Percentiles rank a stretch among this genome's conserved stretches.
Conservation (phyloP, 2,888 invertebrate genomes). For the Leuctra nigra region DNA sequence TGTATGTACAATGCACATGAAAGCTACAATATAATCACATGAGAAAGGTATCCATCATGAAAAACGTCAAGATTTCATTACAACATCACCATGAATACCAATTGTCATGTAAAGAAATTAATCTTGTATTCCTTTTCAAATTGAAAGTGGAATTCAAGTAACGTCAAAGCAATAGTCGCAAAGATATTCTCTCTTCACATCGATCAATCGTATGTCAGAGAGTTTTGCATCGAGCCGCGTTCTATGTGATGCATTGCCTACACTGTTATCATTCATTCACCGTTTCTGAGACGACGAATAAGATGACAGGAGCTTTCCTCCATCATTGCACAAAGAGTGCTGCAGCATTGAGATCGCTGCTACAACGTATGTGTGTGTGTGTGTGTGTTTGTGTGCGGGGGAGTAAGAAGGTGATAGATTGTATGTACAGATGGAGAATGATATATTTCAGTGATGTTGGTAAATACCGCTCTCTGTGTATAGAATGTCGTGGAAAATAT, state of each 20-base stretch:
- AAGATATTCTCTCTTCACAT: no score
- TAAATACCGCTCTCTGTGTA: no score
- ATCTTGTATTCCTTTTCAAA: constrained; percentile 18
- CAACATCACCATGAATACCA: constrained; percentile 8
- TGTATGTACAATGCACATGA: not conserved
- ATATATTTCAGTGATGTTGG: no score
- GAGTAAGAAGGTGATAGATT: no score
- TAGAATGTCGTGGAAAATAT: no score
- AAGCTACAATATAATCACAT: constrained; percentile 4
- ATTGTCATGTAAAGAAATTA: constrained; percentile 17
- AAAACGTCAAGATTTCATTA: constrained; percentile 6
- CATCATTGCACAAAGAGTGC: no score
- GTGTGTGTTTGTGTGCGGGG: no score
- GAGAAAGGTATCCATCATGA: constrained; percentile 13
- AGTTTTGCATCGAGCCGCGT: not conserved
- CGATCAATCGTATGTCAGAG: constrained; percentile 11
- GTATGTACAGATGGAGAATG: no score
- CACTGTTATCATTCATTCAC: constrained; percentile 12
- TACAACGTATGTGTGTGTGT: no score
- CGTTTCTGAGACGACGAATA: no score
- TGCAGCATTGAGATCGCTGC: no score
- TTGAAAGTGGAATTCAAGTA: constrained; percentile 17
- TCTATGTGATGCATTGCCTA: constrained; percentile 2
- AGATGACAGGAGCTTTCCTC: no score
- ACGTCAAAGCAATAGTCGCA: constrained; percentile 15